phyloP scores from a whole-genome alignment of 2,888 invertebrate species.

The Liposcelis brunnea region DNA sequence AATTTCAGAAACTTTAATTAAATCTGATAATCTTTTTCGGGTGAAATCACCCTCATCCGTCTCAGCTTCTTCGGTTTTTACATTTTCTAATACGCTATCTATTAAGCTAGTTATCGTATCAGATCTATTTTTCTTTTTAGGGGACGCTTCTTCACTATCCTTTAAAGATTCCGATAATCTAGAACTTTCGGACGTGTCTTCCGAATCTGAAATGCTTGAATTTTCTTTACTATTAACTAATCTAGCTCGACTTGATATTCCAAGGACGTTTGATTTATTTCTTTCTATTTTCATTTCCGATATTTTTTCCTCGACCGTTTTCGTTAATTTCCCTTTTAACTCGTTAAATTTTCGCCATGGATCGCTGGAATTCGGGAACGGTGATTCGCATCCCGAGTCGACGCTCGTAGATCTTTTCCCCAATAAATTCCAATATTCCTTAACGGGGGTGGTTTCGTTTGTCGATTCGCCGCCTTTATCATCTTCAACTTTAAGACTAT shows the following conservation, averaged over 20 bases:
- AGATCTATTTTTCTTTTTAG: not conserved
- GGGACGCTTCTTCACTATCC: slow-evolving; percentile 25
- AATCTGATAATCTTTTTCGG: no score
- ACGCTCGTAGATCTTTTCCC: slow-evolving; percentile 43
- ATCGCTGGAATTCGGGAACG: slow-evolving; percentile 30
- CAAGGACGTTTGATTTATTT: not conserved
- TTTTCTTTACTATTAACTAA: slow-evolving; percentile 11
- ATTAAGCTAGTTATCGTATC: not conserved
- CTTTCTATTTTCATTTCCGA: slow-evolving; percentile 47
- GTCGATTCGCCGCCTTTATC: slow-evolving; percentile 13
- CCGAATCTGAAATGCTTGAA: slow-evolving; percentile 43
- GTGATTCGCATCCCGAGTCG: slow-evolving; percentile 33
- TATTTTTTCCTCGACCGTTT: slow-evolving; percentile 60
- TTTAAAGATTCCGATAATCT: slow-evolving; percentile 29
- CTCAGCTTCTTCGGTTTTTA: no score
- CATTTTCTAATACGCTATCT: not conserved
- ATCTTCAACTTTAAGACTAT: not conserved
- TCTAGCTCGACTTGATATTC: slow-evolving; percentile 6
- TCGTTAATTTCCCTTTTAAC: slow-evolving; percentile 55
- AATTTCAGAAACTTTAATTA: slow-evolving; percentile 1
- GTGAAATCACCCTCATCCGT: no score
- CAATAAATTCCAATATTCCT: slow-evolving; percentile 28
- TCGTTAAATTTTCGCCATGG: slow-evolving; percentile 57
- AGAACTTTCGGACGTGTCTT: slow-evolving; percentile 27
- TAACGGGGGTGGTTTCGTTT: slow-evolving; percentile 20